A percentile compares a stretch with the other conserved stretches of the same genome.
phyloP scores from a whole-genome alignment of 2,113 vertebrate genomes.

The Ptilonorhynchus violaceus region DNA sequence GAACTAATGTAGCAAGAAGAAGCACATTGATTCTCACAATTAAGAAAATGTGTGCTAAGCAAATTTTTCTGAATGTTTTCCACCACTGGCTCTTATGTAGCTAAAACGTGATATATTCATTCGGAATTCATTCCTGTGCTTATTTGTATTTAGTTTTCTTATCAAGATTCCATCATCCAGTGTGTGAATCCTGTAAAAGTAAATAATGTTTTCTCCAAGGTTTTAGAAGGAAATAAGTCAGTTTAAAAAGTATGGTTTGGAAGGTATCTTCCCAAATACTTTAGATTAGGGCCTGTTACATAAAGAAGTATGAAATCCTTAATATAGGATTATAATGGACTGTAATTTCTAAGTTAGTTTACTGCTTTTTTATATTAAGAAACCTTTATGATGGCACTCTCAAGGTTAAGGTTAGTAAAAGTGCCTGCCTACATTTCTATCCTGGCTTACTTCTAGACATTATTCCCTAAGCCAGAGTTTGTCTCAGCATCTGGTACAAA shows the following conservation, averaged over 20 bases:
- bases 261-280: not conserved
- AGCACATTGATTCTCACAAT: not conserved
- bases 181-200: not conserved
- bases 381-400: not conserved
- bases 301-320: not conserved
- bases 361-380: not conserved
- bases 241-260: not conserved
- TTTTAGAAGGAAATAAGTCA: not conserved
- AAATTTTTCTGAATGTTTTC: not conserved
- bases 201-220: not conserved
- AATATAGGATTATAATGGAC: not conserved
- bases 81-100: not conserved
- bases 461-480: not conserved
- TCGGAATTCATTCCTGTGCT: not conserved
- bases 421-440: not conserved
- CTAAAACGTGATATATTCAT: not conserved
- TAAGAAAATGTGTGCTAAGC: not conserved
- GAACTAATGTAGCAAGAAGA: not conserved
- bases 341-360: not conserved
- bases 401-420: not conserved
- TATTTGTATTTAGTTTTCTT: constrained; percentile 8
- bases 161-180: not conserved
- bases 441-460: not conserved
- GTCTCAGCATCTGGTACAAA: constrained; percentile 24
- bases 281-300: not conserved